phyloP scores from a whole-genome alignment of 1,140 invertebrate genomes.

The Drosophila malerkotliana region DNA sequence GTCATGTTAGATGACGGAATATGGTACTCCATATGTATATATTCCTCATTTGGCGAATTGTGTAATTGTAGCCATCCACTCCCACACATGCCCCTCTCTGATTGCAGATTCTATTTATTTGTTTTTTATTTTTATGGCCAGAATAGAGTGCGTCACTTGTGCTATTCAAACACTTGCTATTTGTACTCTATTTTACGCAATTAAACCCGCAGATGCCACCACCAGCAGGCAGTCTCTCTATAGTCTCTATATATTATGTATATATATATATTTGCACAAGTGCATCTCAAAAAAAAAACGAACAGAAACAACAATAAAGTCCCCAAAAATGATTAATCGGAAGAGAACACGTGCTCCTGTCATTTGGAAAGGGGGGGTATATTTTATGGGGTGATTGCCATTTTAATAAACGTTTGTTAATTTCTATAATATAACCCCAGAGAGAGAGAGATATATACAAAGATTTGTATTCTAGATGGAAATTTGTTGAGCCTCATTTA shows the following conservation, averaged over 20 bases:
- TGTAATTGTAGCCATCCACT: not conserved
- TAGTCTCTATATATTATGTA: slow-evolving; percentile 1
- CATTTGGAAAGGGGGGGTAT: slow-evolving; percentile 2
- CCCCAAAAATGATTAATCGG: slow-evolving; percentile 33
- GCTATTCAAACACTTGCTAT: slow-evolving; percentile 10
- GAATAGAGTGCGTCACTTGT: slow-evolving; percentile 48
- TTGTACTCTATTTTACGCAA: slow-evolving; percentile 57
- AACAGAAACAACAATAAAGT: slow-evolving; percentile 28
- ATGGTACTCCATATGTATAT: not conserved
- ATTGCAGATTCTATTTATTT: not conserved
- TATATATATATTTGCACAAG: slow-evolving; percentile 47
- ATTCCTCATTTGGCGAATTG: not conserved
- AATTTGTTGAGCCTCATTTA: no score
- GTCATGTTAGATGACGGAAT: slow-evolving; percentile 7
- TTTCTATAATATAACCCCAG: slow-evolving; percentile 4
- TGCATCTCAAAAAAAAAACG: slow-evolving; percentile 27
- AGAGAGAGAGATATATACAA: not conserved
- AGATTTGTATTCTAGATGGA: no score
- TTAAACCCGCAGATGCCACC: slow-evolving; percentile 17
- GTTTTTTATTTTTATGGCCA: not conserved
- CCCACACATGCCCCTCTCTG: not conserved
- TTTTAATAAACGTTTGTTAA: slow-evolving; percentile 28
- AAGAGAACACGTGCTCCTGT: slow-evolving; percentile 35
- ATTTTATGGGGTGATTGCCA: no score
- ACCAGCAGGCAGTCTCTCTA: not conserved